These are phyloP conservation scores for Holotrichia oblita DNA, from an alignment of 1,140 invertebrate species.

Conservation along the genomic window DNA sequence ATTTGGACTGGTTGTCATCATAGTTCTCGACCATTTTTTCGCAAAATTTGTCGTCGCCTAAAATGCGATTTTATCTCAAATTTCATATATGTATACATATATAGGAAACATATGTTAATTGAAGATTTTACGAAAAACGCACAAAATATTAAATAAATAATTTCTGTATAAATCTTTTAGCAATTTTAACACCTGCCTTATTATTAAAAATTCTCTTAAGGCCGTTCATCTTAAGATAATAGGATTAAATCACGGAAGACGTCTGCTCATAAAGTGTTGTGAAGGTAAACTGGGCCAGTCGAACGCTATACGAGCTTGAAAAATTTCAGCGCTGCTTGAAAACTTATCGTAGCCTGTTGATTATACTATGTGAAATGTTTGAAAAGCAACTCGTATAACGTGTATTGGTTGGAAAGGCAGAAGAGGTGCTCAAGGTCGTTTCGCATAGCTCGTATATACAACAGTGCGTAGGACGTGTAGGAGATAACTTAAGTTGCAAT, in stretches of 20 bases:
- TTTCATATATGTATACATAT: no score
- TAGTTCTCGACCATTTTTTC: slow-evolving; percentile 24
- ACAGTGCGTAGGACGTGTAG: no score
- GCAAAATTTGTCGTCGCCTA: slow-evolving; percentile 18
- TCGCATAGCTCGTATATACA: not conserved
- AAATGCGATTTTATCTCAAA: not conserved
- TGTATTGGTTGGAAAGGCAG: not conserved
- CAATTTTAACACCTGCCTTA: slow-evolving; percentile 7
- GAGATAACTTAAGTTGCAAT: no score
- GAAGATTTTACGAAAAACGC: not conserved
- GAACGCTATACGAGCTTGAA: not conserved
- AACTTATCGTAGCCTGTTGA: slow-evolving; percentile 22
- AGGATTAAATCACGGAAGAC: not conserved
- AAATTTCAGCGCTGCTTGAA: slow-evolving; percentile 29
- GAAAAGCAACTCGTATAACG: not conserved
- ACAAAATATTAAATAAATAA: no score
- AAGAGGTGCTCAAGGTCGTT: not conserved
- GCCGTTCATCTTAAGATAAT: slow-evolving; percentile 13
- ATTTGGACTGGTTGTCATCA: slow-evolving; percentile 11
- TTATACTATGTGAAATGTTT: not conserved
- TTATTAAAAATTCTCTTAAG: slow-evolving; percentile 29
- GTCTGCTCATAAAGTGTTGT: not conserved
- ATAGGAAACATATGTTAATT: not conserved
- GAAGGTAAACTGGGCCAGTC: slow-evolving; percentile 17
- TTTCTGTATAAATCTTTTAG: not conserved